A percentile compares a stretch with the other conserved stretches of the same genome.
Evolutionary conservation across 2,888 invertebrate species (phyloP).

Genomic region (Noctua fimbriata): DNA sequence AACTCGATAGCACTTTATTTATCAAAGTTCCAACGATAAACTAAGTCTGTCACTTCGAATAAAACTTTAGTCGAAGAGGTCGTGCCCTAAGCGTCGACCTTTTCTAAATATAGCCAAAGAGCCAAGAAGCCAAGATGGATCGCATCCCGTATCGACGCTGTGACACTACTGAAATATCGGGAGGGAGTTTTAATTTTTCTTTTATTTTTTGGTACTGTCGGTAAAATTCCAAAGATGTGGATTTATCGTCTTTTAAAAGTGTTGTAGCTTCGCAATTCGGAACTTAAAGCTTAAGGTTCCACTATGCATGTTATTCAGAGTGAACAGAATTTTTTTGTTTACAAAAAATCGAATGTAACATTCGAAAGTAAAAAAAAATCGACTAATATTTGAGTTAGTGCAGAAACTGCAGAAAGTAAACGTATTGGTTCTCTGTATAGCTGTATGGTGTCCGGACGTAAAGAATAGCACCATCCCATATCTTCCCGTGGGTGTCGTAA

Average conservation of each 20-base stretch:
- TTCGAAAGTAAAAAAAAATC: no score
- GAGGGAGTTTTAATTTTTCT: neutral
- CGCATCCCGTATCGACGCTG: constrained; percentile 13
- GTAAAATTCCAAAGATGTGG: neutral
- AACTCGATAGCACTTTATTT: constrained; percentile 25
- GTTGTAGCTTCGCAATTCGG: no score
- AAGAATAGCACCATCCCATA: no score
- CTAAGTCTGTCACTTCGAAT: constrained; percentile 29
- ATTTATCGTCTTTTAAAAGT: neutral
- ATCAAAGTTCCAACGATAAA: constrained; percentile 36
- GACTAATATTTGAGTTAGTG: no score
- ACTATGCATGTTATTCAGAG: no score
- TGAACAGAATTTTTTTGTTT: no score
- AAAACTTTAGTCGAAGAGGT: constrained; percentile 34
- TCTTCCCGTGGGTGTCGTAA: no score
- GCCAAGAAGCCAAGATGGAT: constrained; percentile 53
- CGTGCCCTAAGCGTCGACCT: constrained; percentile 38
- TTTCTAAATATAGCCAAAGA: constrained; percentile 53
- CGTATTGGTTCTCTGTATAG: no score
- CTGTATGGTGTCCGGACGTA: no score
- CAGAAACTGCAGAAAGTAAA: no score
- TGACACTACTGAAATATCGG: constrained; percentile 17
- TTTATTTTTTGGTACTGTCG: constrained; percentile 1
- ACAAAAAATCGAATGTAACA: no score
- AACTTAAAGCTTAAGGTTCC: no score